Percentiles rank a stretch among this genome's conserved stretches.
These are phyloP conservation scores for pig (Sus scrofa) DNA, from an alignment of 2,113 vertebrate genomes.

Conservation along the genomic window DNA sequence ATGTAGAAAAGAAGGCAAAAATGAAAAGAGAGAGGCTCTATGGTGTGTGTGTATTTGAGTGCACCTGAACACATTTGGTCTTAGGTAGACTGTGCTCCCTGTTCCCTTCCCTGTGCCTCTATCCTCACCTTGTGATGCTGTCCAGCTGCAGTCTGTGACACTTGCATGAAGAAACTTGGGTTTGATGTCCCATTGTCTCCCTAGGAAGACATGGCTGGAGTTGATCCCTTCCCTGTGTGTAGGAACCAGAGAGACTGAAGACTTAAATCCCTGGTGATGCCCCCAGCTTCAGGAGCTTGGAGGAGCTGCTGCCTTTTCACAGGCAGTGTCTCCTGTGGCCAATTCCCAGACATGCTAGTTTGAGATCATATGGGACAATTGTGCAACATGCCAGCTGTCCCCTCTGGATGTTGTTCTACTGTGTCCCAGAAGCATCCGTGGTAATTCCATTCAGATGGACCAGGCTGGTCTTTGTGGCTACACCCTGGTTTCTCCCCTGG, in stretches of 20 bases:
- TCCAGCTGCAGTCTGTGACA: not conserved
- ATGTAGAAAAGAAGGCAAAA: not conserved
- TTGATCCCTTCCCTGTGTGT: not conserved
- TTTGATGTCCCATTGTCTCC: not conserved
- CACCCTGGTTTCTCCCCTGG: not conserved
- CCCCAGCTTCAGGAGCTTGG: not conserved
- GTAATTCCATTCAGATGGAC: not conserved
- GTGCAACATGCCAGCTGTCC: not conserved
- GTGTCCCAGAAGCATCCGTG: not conserved
- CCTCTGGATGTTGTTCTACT: not conserved
- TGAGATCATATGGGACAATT: not conserved
- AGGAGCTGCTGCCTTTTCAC: not conserved
- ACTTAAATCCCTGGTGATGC: not conserved
- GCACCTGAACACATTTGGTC: too few relatives aligned
- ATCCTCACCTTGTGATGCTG: slow-evolving; percentile 58
- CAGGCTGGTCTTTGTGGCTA: not conserved
- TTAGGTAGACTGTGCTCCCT: not conserved
- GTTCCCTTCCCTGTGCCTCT: not conserved
- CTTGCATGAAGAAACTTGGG: not conserved
- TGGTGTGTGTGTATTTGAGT: too few relatives aligned
- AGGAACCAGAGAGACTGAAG: not conserved
- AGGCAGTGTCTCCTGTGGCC: too few relatives aligned
- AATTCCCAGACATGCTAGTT: not conserved
- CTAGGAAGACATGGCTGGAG: not conserved
- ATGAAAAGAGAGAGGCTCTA: not conserved